Evolutionary conservation across 2,113 vertebrate species (phyloP).

Genomic region (Mola mola): DNA sequence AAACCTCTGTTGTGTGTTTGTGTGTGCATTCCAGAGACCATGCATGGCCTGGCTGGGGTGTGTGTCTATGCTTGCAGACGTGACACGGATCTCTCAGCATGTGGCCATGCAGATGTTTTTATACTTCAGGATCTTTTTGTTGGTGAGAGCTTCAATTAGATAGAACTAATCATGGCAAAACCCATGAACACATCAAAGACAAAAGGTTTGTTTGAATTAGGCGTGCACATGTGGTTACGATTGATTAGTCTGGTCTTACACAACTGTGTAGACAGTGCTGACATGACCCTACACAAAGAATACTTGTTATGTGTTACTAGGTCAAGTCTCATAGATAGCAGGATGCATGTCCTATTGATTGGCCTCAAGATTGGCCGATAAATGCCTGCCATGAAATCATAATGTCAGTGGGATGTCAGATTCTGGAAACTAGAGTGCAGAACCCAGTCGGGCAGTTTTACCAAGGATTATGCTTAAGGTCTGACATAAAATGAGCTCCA

Average conservation of each 20-base stretch:
- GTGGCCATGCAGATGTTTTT: constrained; percentile 1
- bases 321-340: constrained; percentile 33
- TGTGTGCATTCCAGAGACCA: constrained; percentile 18
- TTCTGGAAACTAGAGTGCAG: no score
- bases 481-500: background rate
- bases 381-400: constrained; percentile 16
- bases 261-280: no score
- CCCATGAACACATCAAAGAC: constrained; percentile 27
- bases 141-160: background rate
- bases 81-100: constrained; percentile 39
- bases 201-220: constrained; percentile 15
- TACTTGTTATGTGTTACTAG: constrained; percentile 55
- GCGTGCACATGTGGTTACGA: background rate
- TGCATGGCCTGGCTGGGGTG: background rate
- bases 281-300: no score
- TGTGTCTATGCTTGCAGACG: constrained; percentile 33
- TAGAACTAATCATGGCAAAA: background rate
- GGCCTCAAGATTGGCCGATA: constrained; percentile 26
- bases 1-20: constrained; percentile 10
- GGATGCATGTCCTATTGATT: constrained; percentile 41
- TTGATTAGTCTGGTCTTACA: no score
- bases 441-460: no score
- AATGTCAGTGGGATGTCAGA: constrained; percentile 8
- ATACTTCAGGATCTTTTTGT: constrained; percentile 14
- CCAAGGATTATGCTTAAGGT: background rate